A percentile compares a stretch with the other conserved stretches of the same genome.
Evolutionary conservation across 2,797 vertebrate genomes (phyloP).

Genomic region (Delichon dasypus): DNA sequence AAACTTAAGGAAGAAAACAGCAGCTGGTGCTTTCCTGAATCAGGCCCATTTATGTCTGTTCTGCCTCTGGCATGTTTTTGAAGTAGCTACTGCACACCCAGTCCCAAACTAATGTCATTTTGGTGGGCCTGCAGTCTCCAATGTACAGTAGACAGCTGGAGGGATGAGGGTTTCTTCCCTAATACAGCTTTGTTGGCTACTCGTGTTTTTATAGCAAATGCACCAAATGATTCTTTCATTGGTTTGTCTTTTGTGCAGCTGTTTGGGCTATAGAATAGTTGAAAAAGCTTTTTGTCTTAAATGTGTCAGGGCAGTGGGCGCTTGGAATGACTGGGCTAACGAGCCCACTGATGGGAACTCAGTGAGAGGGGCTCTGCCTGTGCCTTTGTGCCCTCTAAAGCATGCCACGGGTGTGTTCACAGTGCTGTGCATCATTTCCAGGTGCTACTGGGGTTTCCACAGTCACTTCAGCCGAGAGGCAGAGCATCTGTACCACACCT

Average conservation of each 20-base stretch:
- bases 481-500: conserved; percentile 90
- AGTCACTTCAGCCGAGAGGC: conserved; percentile 94
- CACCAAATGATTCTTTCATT: not conserved
- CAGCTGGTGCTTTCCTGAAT: not conserved
- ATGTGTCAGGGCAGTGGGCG: not conserved
- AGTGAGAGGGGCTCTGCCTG: not conserved
- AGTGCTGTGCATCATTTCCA: conserved; percentile 45
- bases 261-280: not conserved
- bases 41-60: not conserved
- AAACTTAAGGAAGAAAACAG: not conserved
- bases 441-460: conserved; percentile 98
- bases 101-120: not conserved
- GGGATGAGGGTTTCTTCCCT: not conserved
- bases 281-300: not conserved
- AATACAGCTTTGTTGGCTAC: not conserved
- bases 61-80: not conserved
- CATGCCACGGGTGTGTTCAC: not conserved
- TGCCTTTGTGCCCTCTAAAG: not conserved
- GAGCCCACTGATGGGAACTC: not conserved
- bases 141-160: fast-evolving
- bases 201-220: not conserved
- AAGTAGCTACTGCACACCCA: not conserved
- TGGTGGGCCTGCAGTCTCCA: not conserved
- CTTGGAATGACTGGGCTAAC: not conserved
- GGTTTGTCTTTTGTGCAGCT: not conserved